Percentiles rank a stretch among this genome's conserved stretches.
Conservation (phyloP, 2,113 vertebrate genomes). For the Mesitornis unicolor region DNA sequence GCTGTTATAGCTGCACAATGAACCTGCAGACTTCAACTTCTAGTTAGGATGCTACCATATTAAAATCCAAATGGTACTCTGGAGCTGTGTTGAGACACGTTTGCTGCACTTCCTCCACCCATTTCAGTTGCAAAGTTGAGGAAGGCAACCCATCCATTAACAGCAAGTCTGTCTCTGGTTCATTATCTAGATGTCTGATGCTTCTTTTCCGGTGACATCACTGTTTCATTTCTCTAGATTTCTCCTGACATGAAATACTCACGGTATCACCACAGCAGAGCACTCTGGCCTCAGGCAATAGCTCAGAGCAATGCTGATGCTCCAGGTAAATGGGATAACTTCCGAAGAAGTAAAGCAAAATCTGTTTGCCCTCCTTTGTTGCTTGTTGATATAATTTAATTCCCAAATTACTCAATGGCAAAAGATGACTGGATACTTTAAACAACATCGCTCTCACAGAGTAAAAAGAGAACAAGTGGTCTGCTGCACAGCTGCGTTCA, state of each 20-base stretch:
- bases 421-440: conserved; percentile 40
- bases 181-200: conserved; percentile 6
- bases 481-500: conserved; percentile 55
- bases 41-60: not conserved
- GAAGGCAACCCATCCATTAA: not conserved
- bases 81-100: not conserved
- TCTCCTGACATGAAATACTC: not conserved
- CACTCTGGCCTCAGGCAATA: not conserved
- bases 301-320: not conserved
- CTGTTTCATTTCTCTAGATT: not conserved
- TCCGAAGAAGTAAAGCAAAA: not conserved
- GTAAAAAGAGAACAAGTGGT: conserved; percentile 16
- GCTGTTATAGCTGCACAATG: not conserved
- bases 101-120: not conserved
- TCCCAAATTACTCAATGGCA: conserved; percentile 11
- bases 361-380: not conserved
- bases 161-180: not conserved
- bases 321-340: conserved; percentile 19
- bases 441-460: not conserved
- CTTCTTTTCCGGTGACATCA: conserved; percentile 28
- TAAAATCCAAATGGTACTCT: not conserved
- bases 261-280: not conserved
- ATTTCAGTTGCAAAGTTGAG: not conserved
- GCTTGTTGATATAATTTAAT: conserved; percentile 27
- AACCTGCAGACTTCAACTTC: not conserved